Evolutionary conservation across 2,797 vertebrate species (phyloP).

Genomic region (Basileuterus tristriatus): DNA sequence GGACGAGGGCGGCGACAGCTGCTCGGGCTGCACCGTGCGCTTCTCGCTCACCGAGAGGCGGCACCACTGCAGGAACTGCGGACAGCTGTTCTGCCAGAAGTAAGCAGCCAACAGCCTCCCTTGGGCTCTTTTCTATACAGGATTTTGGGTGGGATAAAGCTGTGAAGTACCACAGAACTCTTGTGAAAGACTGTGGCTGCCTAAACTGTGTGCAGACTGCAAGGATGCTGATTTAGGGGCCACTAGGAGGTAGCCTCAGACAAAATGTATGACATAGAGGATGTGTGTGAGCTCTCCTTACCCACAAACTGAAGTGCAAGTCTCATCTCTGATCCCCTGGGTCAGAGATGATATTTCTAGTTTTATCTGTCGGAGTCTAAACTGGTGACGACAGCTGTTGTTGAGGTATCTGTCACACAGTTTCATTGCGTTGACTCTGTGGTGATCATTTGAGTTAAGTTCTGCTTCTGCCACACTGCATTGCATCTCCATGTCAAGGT

Average conservation of each 20-base stretch:
- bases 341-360: neutral
- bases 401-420: neutral
- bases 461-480: neutral
- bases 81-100: slow-evolving; percentile 99
- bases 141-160: neutral
- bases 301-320: neutral
- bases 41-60: slow-evolving; percentile 96
- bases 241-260: neutral
- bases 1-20: slow-evolving; percentile 96
- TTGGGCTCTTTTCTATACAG: neutral
- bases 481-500: neutral
- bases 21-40: slow-evolving; percentile 89
- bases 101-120: slow-evolving; percentile 66
- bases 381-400: neutral
- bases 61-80: slow-evolving; percentile 98
- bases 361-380: neutral
- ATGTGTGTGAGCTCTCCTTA: neutral
- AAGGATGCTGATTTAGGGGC: neutral
- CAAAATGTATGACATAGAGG: accelerated
- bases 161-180: neutral
- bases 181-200: neutral
- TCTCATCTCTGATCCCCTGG: neutral
- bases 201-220: neutral
- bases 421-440: neutral
- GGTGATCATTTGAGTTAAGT: neutral